Base-by-base conservation (phyloP, 2,888 invertebrate species). In the Pseudanteris insignis region DNA sequence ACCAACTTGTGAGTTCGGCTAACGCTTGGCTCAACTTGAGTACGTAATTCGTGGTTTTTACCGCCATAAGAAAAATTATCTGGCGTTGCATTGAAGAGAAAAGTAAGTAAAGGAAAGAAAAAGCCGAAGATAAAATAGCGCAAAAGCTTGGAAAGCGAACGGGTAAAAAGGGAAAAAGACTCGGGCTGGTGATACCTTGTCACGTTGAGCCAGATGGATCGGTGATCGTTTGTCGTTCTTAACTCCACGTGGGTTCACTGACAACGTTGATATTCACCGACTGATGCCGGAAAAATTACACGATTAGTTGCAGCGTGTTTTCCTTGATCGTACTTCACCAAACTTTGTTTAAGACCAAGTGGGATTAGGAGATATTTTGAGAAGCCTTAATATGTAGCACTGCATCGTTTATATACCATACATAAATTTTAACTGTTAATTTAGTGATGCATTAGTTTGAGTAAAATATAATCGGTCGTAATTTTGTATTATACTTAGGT, bases 141-240 rank as follows among this genome's bases (percentile, higher is more conserved):
- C 43, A 37, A 37, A 46, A 46, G 53, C 44, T 44, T 33, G 28
- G 14, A 9, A 32, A 33, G 30, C n/a, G 21, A 18, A 7, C 11
- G 32, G 29, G 18, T 24, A 46, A 48, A 34, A 13, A 10, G 10
- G 48, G 50, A 10, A 13, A n/a, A n/a, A n/a, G n/a, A n/a, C n/a
- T n/a, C n/a, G n/a, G n/a, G n/a, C 11, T 28, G 37, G 47, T 55
- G 66, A 55, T 62, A 64, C 59, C 67, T 48, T 70, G 68, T 71
- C 67, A 64, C 69, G 70, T 71, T 77, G 79, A 78, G 78, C 78
- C 75, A 78, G 79, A 79, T 77, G 74, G 76, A 79, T 79, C 72
- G 79, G 68, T 72, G 73, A 79, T 78, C 78, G 77, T 78, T 79
- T 79, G 75, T 79, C 78, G 78, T 78, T 76, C 78, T 79, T 78